Base-by-base conservation (phyloP, 2,113 vertebrate species). In the Anarhynchus alexandrinus region DNA sequence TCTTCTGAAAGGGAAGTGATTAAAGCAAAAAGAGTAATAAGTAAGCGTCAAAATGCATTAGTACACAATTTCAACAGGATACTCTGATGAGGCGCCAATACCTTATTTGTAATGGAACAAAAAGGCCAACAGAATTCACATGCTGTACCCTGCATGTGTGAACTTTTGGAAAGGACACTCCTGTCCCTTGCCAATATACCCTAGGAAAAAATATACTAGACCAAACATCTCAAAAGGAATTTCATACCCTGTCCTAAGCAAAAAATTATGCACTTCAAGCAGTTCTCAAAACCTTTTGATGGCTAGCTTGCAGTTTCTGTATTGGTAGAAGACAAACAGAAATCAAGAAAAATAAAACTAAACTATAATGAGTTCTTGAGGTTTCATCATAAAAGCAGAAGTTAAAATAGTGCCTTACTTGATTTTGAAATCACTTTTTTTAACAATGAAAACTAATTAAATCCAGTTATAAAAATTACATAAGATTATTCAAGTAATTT, bases 101-200 rank as follows among this genome's bases (percentile, higher is more conserved):
- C 6, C 20, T 86, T 70, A 55, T 10, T 12, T 72, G 15, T 32
- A 59, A 47, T 7, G 14, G 34, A 67, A 71, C 26, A 49, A 72
- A 86, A 82, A 91, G 66, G 3, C 30, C 42, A 71, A 62, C 8
- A 45, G 74, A 62, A 58, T 42, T 70, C 43, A 69, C 20, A 40
- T 1, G 2, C 29, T 86, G 18, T 40, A 82, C 5, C 7, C 30
- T 36, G 38, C 22, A 58, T 52, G 49, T 80, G 51, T 49, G 43
- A 84, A 83, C 12, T 76, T 69, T 11, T 55, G 52, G 32, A 80
- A 93, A 40, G 32, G 29, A 70, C 2, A 15, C 10, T n/a, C 18
- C 34, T 12, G 2, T 22, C 15, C 6, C 21, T 91, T 3, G 8
- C 22, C 26, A 38, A 0, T n/a, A 62, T 25, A 49, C 0, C 3